Base-by-base conservation (phyloP, 2,888 invertebrate species). In the Chloromyia formosa region DNA sequence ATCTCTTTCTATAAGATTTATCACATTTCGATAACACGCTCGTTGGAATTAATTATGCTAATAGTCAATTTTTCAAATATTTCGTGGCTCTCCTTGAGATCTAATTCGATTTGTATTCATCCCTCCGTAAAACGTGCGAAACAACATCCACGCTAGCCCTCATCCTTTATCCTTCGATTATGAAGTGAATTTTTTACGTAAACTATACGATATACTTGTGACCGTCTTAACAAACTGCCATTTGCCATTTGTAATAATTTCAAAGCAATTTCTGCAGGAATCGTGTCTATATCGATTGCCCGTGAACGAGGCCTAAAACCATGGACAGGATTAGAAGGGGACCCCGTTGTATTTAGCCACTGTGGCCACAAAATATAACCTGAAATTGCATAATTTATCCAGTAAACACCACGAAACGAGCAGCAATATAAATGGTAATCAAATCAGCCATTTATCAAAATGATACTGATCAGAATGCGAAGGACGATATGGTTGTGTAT, bases 401-500 rank as follows among this genome's bases (percentile, higher is more conserved):
- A 76, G 74, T 74, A 76, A 76, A 74, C 76, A 74, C 74, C 71
- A 69, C 73, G 69, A 74, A 76, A 76, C 71, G 74, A 71, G 74
- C 61, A 62, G 61, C 72, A 76, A 74, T 74, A 74, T 74, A 72
- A 76, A 76, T 76, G 74, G 74, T 76, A 76, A 76, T 76, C 76
- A 76, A 76, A 76, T 76, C 76, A 71, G 74, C 76, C 76, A 76
- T 76, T 76, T 76, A 76, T 76, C 76, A 76, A 76, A 76, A 49
- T 76, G 76, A 76, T 76, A 76, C 66, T 72, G 76, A 76, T 76
- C 76, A 76, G 76, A 74, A 64, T 54, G 60, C 76, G 68, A 68
- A 69, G 74, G 68, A 23, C 27, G 35, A 18, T 22, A 61, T 53
- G 1, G 53, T 53, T 14, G 27, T 35, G 27, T 35, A 35, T 35